Percentiles rank a stretch among this genome's conserved stretches.
Evolutionary conservation across 1,140 invertebrate species (phyloP).

Genomic region (Solenopsis invicta): DNA sequence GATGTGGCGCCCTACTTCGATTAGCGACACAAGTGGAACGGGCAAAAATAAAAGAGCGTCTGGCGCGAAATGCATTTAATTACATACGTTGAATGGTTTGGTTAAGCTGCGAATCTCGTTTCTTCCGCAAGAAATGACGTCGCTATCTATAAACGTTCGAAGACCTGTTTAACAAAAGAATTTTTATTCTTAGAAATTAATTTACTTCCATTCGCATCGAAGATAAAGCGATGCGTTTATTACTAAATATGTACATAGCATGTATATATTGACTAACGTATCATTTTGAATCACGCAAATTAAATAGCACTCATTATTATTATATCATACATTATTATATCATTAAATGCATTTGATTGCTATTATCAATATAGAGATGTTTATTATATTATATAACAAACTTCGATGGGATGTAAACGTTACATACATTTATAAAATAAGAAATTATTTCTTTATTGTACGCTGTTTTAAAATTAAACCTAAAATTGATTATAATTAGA

Average conservation of each 20-base stretch:
- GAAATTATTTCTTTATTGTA: background rate
- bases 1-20: conserved; percentile 62
- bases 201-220: background rate
- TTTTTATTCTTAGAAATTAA: background rate
- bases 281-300: background rate
- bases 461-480: background rate
- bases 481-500: conserved; percentile 11
- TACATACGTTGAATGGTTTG: background rate
- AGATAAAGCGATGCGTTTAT: background rate
- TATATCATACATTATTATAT: too few species aligned
- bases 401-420: background rate
- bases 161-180: background rate
- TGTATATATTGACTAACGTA: background rate
- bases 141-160: background rate
- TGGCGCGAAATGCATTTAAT: conserved; percentile 45
- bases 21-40: conserved; percentile 50
- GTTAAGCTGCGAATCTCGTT: background rate
- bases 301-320: too few species aligned
- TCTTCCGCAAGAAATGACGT: conserved; percentile 4
- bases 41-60: conserved; percentile 57
- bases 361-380: background rate
- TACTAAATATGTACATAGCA: background rate
- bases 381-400: background rate
- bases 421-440: background rate
- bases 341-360: too few species aligned